Evolutionary conservation across 2,113 vertebrate species (phyloP).

Genomic region (Apeltes quadracus): DNA sequence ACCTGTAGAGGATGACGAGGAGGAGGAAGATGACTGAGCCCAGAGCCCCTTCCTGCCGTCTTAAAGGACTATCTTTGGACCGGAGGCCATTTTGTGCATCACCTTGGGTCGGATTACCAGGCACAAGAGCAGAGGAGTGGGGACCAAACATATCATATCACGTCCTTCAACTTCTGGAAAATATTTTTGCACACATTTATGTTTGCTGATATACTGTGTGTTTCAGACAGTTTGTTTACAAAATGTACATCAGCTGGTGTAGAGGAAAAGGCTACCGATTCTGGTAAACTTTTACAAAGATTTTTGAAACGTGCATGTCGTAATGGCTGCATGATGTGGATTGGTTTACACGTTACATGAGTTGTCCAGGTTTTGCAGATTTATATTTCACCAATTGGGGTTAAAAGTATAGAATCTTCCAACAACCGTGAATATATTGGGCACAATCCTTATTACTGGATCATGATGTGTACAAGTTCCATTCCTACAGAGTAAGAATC

Average conservation of each 20-base stretch:
- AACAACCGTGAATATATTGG: constrained; percentile 34
- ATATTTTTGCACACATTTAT: constrained; percentile 56
- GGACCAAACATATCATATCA: constrained; percentile 73
- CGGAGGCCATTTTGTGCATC: constrained; percentile 61
- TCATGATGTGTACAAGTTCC: neutral
- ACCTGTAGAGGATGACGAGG: constrained; percentile 64
- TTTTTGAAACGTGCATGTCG: constrained; percentile 77
- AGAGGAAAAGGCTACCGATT: constrained; percentile 39
- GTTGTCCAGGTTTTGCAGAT: constrained; percentile 52
- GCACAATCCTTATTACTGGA: neutral
- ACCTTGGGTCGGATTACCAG: constrained; percentile 54
- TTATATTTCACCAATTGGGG: constrained; percentile 25
- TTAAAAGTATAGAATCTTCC: constrained; percentile 44
- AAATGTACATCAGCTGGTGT: constrained; percentile 37
- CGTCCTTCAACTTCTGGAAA: constrained; percentile 53
- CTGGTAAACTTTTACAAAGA: constrained; percentile 67
- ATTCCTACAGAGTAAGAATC: neutral
- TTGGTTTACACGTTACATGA: constrained; percentile 65
- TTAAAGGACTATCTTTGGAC: constrained; percentile 48
- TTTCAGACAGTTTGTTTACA: constrained; percentile 61
- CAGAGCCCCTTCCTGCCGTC: constrained; percentile 17
- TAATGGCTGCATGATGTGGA: constrained; percentile 76
- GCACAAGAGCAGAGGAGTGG: constrained; percentile 64
- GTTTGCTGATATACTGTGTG: constrained; percentile 56
- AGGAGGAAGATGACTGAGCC: constrained; percentile 78